phyloP scores from a whole-genome alignment of 2,797 vertebrate species.

The Chaunax sp. region DNA sequence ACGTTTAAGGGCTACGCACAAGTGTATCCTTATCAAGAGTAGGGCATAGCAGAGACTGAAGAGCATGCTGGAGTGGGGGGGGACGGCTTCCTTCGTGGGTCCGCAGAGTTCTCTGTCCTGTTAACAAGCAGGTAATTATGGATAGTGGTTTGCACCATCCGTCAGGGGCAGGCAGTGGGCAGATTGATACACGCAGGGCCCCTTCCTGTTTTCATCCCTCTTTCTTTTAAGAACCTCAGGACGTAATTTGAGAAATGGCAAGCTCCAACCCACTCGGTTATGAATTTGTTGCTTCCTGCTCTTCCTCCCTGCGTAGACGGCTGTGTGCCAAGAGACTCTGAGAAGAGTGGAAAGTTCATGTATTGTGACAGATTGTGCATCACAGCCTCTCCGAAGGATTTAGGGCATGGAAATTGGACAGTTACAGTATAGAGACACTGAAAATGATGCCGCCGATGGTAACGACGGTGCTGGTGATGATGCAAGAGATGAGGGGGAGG shows the following conservation, averaged over 20 bases:
- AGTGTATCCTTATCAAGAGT: slow-evolving; percentile 13
- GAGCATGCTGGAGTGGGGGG: slow-evolving; percentile 1
- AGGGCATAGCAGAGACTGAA: slow-evolving; percentile 3
- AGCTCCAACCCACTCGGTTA: slow-evolving; percentile 67
- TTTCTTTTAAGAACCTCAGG: slow-evolving; percentile 74
- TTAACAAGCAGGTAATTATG: slow-evolving; percentile 81
- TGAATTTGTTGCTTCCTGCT: slow-evolving; percentile 68
- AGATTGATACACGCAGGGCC: slow-evolving; percentile 71
- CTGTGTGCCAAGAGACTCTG: slow-evolving; percentile 7
- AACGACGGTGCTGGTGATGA: slow-evolving; percentile 19
- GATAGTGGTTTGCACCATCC: slow-evolving; percentile 74
- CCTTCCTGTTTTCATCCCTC: slow-evolving; percentile 66
- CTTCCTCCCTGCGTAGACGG: slow-evolving; percentile 23
- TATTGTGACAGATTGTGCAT: slow-evolving; percentile 22
- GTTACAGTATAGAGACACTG: slow-evolving; percentile 2
- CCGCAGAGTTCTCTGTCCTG: slow-evolving; percentile 51
- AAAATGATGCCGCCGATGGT: slow-evolving; percentile 1
- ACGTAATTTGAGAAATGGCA: slow-evolving; percentile 77
- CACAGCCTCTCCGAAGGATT: slow-evolving; percentile 18
- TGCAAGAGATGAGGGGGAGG: slow-evolving; percentile 1
- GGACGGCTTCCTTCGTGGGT: slow-evolving; percentile 30
- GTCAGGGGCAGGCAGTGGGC: slow-evolving; percentile 60
- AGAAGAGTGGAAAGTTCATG: slow-evolving; percentile 26
- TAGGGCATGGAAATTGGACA: slow-evolving; percentile 11
- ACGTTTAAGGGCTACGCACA: slow-evolving; percentile 25